These are phyloP conservation scores for Pristionchus fissidentatus DNA, from an alignment of 2,888 invertebrate genomes.

Conservation along the genomic window DNA sequence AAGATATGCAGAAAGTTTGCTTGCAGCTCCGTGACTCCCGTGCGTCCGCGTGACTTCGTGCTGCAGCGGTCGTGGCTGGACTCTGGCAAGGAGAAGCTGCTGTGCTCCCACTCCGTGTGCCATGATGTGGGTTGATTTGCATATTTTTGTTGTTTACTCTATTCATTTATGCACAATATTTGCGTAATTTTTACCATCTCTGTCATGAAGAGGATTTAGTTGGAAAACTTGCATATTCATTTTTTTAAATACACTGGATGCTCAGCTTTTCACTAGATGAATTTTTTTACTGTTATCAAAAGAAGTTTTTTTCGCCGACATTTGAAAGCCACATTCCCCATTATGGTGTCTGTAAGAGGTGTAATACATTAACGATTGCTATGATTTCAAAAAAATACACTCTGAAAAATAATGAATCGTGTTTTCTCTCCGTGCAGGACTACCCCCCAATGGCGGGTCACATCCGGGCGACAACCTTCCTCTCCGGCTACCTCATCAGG, in stretches of 20 bases:
- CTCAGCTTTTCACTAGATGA: no score
- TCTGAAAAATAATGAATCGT: no score
- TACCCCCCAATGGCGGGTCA: conserved; percentile 88
- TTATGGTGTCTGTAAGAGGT: no score
- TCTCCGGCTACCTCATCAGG: conserved; percentile 82
- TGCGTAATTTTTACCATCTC: neutral
- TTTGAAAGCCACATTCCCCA: no score
- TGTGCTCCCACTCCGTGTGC: conserved; percentile 90
- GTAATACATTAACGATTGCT: no score
- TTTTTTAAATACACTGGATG: no score
- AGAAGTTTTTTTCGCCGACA: no score
- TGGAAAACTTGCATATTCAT: no score
- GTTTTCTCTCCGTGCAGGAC: conserved; percentile 72
- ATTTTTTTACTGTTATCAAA: no score
- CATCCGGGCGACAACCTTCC: conserved; percentile 82
- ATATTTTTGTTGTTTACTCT: neutral
- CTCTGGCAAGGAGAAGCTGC: conserved; percentile 87
- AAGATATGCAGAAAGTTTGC: neutral
- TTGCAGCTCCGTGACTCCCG: conserved; percentile 59
- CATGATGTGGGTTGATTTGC: conserved; percentile 81
- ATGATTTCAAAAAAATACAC: no score
- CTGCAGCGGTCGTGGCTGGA: conserved; percentile 92
- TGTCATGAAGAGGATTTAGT: neutral
- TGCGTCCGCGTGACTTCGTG: conserved; percentile 85
- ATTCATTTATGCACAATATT: neutral